phyloP scores from a whole-genome alignment of 2,113 vertebrate species.

The Campylomormyrus tamandua region DNA sequence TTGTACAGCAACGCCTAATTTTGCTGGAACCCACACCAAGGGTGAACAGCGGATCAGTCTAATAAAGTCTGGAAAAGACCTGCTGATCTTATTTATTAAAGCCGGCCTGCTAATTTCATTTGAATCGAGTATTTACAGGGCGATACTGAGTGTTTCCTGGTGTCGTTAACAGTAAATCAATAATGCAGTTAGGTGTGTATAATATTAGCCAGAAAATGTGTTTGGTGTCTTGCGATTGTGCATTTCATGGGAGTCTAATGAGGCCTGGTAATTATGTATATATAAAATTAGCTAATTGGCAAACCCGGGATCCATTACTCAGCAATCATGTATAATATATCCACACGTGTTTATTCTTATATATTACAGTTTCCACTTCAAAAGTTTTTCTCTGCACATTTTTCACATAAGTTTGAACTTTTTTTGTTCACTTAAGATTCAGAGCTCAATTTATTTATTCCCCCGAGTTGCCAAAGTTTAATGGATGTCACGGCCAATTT shows the following conservation, averaged over 20 bases:
- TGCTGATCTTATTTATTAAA: background rate
- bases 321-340: background rate
- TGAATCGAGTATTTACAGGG: background rate
- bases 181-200: background rate
- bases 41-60: background rate
- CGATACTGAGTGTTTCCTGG: background rate
- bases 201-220: background rate
- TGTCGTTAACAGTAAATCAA: background rate
- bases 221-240: background rate
- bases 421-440: background rate
- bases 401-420: background rate
- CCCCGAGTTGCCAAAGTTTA: background rate
- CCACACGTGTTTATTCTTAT: background rate
- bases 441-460: slow-evolving; percentile 5
- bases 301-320: background rate
- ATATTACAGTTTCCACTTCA: slow-evolving; percentile 5
- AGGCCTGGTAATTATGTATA: background rate
- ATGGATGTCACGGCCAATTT: slow-evolving; percentile 1
- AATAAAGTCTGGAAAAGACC: slow-evolving; percentile 1
- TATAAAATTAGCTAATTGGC: background rate
- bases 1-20: slow-evolving; percentile 53
- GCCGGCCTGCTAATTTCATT: background rate
- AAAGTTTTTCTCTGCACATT: background rate
- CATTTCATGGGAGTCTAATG: background rate
- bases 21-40: slow-evolving; percentile 44